Base-by-base conservation (phyloP, 2,888 invertebrate genomes). In the Pogonocherus hispidulus region DNA sequence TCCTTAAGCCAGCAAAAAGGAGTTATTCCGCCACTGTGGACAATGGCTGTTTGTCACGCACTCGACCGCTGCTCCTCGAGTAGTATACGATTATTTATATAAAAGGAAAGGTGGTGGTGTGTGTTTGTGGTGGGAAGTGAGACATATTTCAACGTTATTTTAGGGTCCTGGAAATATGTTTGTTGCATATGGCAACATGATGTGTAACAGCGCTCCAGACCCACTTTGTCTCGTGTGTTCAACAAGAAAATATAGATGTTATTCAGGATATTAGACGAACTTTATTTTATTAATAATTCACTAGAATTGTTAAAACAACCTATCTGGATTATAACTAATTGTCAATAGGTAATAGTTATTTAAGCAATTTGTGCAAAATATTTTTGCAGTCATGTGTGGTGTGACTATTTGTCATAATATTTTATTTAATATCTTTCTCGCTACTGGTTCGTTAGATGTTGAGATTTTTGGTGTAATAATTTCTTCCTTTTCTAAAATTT, bases 1-100 rank as follows among this genome's bases (percentile, higher is more conserved):
- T 67, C 69, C 72, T 71, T 65, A 55, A 68, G 62, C 64, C 63
- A 19, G 56, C 60, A 69, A 63, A 52, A 59, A 66, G 41, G 63
- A 60, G 59, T 63, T 62, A 66, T 68, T 69, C 55, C 52, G 56
- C 57, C 54, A 51, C 51, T 23, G 63, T 70, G 68, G 77, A 76
- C 76, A 75, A 78, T 76, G 70, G 74, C 66, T 72, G 72, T 76
- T 78, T 76, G 76, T 76, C 76, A 76, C 76, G 76, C 72, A 73
- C 74, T 78, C 66, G 66, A 75, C 66, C 62, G 70, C 67, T 67
- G 60, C 68, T 55, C 44, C 62, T 71, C 63, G 49, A 71, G 71
- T 62, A 65, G 63, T 70, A 66, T 66, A 67, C 71, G 67, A 69
- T 71, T 73, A 74, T 76, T 74, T 74, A 73, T 66, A 60, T 56